Evolutionary conservation across 2,113 vertebrate genomes (phyloP).

Genomic region (Amazona guildingii): DNA sequence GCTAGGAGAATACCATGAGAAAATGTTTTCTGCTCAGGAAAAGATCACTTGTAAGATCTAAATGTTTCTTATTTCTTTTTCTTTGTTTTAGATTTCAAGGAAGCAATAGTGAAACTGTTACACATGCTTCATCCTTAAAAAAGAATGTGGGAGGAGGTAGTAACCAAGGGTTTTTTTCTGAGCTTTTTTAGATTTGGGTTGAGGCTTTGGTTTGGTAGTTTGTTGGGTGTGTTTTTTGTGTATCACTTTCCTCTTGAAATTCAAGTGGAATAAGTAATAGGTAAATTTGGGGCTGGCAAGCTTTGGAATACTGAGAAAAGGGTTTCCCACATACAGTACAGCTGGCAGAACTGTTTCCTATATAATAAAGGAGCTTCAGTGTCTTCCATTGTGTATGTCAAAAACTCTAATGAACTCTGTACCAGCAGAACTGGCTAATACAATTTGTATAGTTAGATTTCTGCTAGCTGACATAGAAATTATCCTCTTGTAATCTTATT

Average conservation of each 20-base stretch:
- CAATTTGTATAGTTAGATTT: background rate
- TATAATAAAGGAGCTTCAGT: background rate
- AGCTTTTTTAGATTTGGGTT: background rate
- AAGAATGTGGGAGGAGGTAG: background rate
- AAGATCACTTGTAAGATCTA: background rate
- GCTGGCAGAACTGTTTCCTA: background rate
- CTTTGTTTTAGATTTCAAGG: background rate
- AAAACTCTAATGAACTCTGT: background rate
- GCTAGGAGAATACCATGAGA: background rate
- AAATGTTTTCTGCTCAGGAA: background rate
- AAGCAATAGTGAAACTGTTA: background rate
- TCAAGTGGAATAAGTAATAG: background rate
- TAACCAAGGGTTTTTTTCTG: background rate
- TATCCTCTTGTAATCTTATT: background rate
- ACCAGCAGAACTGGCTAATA: background rate
- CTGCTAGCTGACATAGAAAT: background rate
- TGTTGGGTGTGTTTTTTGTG: background rate
- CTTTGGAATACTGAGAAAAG: background rate
- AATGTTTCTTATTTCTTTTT: background rate
- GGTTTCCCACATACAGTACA: background rate
- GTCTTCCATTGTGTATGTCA: background rate
- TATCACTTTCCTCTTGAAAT: background rate
- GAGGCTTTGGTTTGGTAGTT: background rate
- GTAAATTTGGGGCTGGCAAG: background rate
- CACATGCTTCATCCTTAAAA: background rate